Evolutionary conservation across 2,888 invertebrate species (phyloP).

Genomic region (Ichneumoninae sp.): DNA sequence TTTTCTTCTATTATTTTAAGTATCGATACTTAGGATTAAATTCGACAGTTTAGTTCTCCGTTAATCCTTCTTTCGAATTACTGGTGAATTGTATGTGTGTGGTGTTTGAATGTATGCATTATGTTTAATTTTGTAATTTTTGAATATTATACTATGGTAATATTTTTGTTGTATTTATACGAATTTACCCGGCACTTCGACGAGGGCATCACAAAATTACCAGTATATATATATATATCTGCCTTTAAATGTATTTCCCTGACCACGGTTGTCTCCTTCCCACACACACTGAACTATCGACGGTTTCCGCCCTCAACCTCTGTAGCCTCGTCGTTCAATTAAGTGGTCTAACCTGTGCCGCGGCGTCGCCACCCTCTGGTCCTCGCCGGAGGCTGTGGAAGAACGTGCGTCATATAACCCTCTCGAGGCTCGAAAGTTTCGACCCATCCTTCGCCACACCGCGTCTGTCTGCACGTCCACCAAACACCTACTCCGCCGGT

Average conservation of each 20-base stretch:
- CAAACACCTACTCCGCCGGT: slow-evolving; percentile 12
- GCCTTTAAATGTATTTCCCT: neutral
- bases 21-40: no score
- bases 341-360: slow-evolving; percentile 59
- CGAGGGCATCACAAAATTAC: no score
- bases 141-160: no score
- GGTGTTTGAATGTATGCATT: no score
- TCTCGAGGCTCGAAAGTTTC: slow-evolving; percentile 47
- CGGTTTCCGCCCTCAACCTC: slow-evolving; percentile 50
- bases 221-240: neutral
- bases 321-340: slow-evolving; percentile 63
- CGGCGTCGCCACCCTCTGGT: slow-evolving; percentile 3
- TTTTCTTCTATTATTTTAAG: no score
- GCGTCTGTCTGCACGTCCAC: neutral
- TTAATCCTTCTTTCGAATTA: no score
- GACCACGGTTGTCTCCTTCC: neutral
- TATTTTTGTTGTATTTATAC: no score
- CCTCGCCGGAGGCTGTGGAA: slow-evolving; percentile 29
- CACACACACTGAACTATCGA: neutral
- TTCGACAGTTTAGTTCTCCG: no score
- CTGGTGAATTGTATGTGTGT: no score
- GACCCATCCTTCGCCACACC: slow-evolving; percentile 28
- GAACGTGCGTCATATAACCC: slow-evolving; percentile 16
- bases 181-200: no score
- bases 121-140: no score